These are phyloP conservation scores for Diplolepis rosae DNA, from an alignment of 2,888 invertebrate genomes.

Conservation along the genomic window DNA sequence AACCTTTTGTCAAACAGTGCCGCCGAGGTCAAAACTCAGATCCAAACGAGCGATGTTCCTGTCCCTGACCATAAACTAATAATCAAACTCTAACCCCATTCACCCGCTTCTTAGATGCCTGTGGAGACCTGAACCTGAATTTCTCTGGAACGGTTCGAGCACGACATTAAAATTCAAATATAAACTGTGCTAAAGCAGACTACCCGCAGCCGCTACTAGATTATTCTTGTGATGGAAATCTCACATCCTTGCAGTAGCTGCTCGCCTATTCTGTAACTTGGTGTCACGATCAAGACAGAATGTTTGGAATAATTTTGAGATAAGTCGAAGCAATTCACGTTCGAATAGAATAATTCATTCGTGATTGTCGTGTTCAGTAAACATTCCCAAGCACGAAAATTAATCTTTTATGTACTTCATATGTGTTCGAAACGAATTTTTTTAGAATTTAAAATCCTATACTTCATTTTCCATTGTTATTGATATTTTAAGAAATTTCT, in stretches of 20 bases:
- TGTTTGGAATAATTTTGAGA: background rate
- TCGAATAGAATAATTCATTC: background rate
- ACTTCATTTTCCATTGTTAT: no score
- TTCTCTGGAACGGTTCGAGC: constrained; percentile 28
- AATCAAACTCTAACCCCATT: constrained; percentile 54
- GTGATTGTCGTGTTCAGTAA: no score
- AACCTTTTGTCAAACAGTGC: constrained; percentile 8
- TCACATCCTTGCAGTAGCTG: constrained; percentile 1
- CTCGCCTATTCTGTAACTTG: background rate
- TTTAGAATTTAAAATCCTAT: no score
- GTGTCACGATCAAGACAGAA: constrained; percentile 21
- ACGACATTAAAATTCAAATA: constrained; percentile 65
- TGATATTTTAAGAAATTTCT: no score
- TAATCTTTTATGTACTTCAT: no score
- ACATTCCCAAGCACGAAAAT: no score
- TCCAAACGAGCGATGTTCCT: constrained; percentile 26
- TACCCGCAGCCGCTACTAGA: constrained; percentile 42
- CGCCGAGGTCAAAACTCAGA: background rate
- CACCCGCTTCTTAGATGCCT: constrained; percentile 42
- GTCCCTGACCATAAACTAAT: constrained; percentile 58
- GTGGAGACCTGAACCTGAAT: constrained; percentile 33
- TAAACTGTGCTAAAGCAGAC: constrained; percentile 53
- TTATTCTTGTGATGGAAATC: constrained; percentile 32
- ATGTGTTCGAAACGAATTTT: no score
- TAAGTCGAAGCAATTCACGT: background rate